A percentile compares a stretch with the other conserved stretches of the same genome.
These are phyloP conservation scores for Perca fluviatilis DNA, from an alignment of 2,113 vertebrate genomes.

Conservation along the genomic window DNA sequence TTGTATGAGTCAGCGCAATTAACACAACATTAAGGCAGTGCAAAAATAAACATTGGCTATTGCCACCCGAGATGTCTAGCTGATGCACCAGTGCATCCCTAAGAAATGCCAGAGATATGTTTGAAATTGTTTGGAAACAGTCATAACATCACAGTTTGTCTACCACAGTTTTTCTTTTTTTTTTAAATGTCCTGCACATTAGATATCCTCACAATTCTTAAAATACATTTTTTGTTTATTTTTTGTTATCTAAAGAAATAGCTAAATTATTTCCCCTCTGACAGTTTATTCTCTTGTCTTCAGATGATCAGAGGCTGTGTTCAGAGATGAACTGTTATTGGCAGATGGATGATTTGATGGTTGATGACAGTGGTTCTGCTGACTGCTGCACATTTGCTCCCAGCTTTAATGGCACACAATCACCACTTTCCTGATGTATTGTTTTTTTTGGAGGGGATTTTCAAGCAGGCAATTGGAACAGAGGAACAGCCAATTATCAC, in stretches of 20 bases:
- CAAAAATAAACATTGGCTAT: no score
- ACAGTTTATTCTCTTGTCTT: background rate
- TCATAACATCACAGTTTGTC: no score
- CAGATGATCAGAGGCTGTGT: background rate
- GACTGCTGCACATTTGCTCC: constrained; percentile 18
- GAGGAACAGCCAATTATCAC: constrained; percentile 27
- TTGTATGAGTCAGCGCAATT: no score
- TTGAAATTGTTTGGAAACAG: no score
- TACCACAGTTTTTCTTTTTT: no score
- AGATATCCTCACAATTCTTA: background rate
- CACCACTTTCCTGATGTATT: background rate
- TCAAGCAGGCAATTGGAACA: constrained; percentile 18
- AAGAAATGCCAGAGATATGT: no score
- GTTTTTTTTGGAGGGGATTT: background rate
- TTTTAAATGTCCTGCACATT: background rate
- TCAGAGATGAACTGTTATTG: background rate
- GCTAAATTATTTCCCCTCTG: background rate
- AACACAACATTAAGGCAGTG: no score
- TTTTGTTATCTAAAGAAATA: background rate
- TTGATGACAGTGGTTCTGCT: constrained; percentile 22
- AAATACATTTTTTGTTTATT: background rate
- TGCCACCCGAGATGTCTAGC: no score
- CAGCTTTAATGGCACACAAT: constrained; percentile 13
- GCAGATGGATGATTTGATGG: constrained; percentile 10
- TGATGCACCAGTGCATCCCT: no score